Percentiles rank a stretch among this genome's conserved stretches.
Conservation (phyloP, 2,797 vertebrate genomes). For the Girardinus metallicus region DNA sequence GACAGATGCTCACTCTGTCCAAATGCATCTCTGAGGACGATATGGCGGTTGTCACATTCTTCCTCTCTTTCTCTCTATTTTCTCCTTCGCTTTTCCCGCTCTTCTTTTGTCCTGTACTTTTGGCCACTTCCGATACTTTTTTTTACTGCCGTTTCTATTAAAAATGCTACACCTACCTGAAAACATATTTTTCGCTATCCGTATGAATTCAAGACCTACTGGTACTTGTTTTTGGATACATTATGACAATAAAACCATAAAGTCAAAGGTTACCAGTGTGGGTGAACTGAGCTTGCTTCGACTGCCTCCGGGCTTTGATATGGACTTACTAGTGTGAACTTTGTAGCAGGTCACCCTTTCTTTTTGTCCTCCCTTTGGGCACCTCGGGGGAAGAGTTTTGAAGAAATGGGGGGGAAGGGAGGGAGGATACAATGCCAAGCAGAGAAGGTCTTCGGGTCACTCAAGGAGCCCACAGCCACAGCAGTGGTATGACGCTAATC, state of each 20-base stretch:
- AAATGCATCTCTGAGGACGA: constrained; percentile 84
- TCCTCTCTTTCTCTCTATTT: constrained; percentile 51
- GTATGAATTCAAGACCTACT: constrained; percentile 4
- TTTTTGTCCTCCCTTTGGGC: constrained; percentile 41
- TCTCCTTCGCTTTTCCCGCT: constrained; percentile 39
- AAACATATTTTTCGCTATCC: constrained; percentile 16
- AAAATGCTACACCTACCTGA: background rate
- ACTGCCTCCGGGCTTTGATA: constrained; percentile 33
- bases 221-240: constrained; percentile 8
- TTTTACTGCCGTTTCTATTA: background rate
- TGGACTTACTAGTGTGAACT: constrained; percentile 33
- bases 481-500: constrained; percentile 34
- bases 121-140: background rate
- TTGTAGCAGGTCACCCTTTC: constrained; percentile 44
- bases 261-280: constrained; percentile 30
- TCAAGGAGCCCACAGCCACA: constrained; percentile 27
- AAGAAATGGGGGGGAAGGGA: constrained; percentile 6
- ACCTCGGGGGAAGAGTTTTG: constrained; percentile 28
- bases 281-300: constrained; percentile 4
- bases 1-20: constrained; percentile 86
- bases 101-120: constrained; percentile 28
- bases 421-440: constrained; percentile 12
- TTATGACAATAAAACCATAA: constrained; percentile 24
- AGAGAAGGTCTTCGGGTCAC: constrained; percentile 31
- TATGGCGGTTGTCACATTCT: constrained; percentile 81